These are phyloP conservation scores for Urocyon cinereoargenteus DNA, from an alignment of 2,797 vertebrate species.

Conservation along the genomic window DNA sequence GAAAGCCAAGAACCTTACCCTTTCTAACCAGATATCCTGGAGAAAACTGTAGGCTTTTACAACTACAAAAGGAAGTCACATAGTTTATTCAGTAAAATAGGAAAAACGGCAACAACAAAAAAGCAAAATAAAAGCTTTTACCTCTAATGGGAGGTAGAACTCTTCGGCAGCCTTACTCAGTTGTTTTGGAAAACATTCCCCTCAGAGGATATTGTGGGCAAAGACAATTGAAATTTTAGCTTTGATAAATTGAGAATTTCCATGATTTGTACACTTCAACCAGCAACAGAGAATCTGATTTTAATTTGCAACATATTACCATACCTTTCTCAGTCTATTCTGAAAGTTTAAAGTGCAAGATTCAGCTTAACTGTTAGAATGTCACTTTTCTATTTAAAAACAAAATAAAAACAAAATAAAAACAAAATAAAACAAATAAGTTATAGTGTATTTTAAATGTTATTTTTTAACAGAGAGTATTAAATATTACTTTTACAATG, in stretches of 20 bases:
- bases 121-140: conserved; percentile 69
- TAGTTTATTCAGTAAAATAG: conserved; percentile 72
- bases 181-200: conserved; percentile 65
- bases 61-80: conserved; percentile 74
- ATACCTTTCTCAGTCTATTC: conserved; percentile 55
- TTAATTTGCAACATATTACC: conserved; percentile 62
- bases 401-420: conserved; percentile 37
- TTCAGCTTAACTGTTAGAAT: conserved; percentile 15
- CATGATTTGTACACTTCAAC: conserved; percentile 72
- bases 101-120: conserved; percentile 55
- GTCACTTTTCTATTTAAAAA: conserved; percentile 45
- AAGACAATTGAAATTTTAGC: conserved; percentile 70
- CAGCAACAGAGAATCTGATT: conserved; percentile 66
- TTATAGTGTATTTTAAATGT: neutral
- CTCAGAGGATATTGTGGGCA: conserved; percentile 64
- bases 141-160: conserved; percentile 66
- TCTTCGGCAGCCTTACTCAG: conserved; percentile 59
- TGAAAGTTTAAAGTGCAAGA: conserved; percentile 69
- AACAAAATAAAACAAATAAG: neutral
- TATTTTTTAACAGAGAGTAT: neutral
- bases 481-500: neutral
- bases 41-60: conserved; percentile 66
- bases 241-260: conserved; percentile 79
- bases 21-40: conserved; percentile 72
- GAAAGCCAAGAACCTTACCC: conserved; percentile 71